phyloP scores from a whole-genome alignment of 2,888 invertebrate species.

The Teleogryllus oceanicus region DNA sequence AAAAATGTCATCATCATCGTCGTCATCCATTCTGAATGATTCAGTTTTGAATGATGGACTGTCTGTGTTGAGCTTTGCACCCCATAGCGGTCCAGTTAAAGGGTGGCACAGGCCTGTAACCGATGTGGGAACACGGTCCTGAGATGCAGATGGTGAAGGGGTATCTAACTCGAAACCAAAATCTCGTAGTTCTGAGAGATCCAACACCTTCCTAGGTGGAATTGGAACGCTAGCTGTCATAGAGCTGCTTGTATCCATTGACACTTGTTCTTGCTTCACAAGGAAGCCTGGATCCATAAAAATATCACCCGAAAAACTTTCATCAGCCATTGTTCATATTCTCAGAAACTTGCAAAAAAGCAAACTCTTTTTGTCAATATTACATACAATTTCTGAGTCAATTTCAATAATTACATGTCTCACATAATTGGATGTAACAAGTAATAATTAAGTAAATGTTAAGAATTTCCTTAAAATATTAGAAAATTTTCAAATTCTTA shows the following conservation, averaged over 20 bases:
- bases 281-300: conserved; percentile 60
- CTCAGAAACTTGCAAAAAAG: conserved; percentile 4
- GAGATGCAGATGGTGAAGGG: conserved; percentile 55
- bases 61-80: conserved; percentile 29
- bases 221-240: conserved; percentile 63
- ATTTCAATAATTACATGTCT: not conserved
- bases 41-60: conserved; percentile 33
- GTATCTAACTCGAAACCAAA: conserved; percentile 57
- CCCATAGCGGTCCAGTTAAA: conserved; percentile 50
- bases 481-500: conserved; percentile 7
- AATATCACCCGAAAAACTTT: conserved; percentile 59
- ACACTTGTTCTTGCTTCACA: conserved; percentile 60
- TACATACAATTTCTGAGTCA: not conserved
- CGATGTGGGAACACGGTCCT: conserved; percentile 42
- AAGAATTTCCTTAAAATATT: not conserved
- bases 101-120: conserved; percentile 47
- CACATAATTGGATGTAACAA: not conserved
- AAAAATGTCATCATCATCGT: conserved; percentile 86
- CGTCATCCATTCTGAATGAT: conserved; percentile 69
- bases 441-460: no score
- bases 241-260: conserved; percentile 47
- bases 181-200: conserved; percentile 48
- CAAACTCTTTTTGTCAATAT: not conserved
- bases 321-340: conserved; percentile 55
- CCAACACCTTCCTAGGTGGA: conserved; percentile 55